Conservation (phyloP, 2,888 invertebrate genomes). For the Pterobdella sp. region DNA sequence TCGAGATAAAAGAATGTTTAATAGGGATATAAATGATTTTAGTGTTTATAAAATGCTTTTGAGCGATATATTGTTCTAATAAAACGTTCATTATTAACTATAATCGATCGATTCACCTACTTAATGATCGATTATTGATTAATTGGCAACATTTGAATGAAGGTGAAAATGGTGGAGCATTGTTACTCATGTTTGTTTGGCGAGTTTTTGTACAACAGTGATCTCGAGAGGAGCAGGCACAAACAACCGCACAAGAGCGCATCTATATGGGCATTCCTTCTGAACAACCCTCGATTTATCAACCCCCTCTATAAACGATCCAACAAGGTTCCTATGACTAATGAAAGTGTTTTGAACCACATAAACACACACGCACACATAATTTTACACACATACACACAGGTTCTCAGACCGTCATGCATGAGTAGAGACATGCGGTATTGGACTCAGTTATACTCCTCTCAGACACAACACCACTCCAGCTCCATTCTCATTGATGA, state of each 20-base stretch:
- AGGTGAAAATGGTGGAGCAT: constrained; percentile 91
- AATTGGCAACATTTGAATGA: too few relatives aligned
- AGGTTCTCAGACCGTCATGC: constrained; percentile 80
- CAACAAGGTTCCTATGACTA: constrained; percentile 34
- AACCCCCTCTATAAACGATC: constrained; percentile 71
- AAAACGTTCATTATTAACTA: too few relatives aligned
- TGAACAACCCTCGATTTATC: constrained; percentile 56
- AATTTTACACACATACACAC: constrained; percentile 30
- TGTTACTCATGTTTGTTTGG: constrained; percentile 92
- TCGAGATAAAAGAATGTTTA: too few relatives aligned
- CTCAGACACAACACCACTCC: constrained; percentile 42
- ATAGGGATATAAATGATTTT: too few relatives aligned
- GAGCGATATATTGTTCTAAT: too few relatives aligned
- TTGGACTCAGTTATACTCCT: constrained; percentile 78
- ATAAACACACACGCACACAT: not conserved
- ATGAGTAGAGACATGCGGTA: constrained; percentile 72
- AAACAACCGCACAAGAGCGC: constrained; percentile 54
- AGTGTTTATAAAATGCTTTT: too few relatives aligned
- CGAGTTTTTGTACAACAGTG: constrained; percentile 81
- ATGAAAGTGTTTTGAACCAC: too few relatives aligned
- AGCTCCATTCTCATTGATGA: constrained; percentile 3
- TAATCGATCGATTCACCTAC: too few relatives aligned
- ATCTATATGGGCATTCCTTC: constrained; percentile 78
- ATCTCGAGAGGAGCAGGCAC: constrained; percentile 42
- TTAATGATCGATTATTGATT: too few relatives aligned